Evolutionary conservation across 2,113 vertebrate species (phyloP).

Genomic region (Macroglossus sobrinus): DNA sequence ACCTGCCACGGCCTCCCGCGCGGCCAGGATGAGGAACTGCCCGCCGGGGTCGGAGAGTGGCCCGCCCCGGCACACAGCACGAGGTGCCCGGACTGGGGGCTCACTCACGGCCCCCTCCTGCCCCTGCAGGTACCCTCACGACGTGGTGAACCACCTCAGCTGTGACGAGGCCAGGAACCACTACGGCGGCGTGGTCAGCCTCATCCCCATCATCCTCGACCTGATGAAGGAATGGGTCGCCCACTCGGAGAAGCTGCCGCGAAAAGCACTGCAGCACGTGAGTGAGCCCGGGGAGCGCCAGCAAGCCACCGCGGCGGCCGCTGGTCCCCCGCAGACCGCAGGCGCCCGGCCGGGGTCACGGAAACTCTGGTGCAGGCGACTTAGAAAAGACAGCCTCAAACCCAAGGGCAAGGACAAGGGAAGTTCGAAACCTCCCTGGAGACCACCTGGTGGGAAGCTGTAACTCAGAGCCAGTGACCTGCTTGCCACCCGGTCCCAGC

Average conservation of each 20-base stretch:
- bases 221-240: conserved; percentile 77
- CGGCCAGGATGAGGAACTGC: neutral
- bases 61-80: neutral
- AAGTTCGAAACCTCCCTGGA: conserved; percentile 74
- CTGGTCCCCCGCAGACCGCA: neutral
- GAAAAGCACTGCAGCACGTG: conserved; percentile 48
- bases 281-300: conserved; percentile 46
- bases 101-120: neutral
- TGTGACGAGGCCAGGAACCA: conserved; percentile 84
- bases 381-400: conserved; percentile 6
- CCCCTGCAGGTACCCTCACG: conserved; percentile 83
- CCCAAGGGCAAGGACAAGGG: neutral
- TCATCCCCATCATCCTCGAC: conserved; percentile 84
- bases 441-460: conserved; percentile 74
- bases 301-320: neutral
- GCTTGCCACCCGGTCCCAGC: accelerated
- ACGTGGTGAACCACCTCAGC: conserved; percentile 86
- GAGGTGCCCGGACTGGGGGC: accelerated
- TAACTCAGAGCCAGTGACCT: neutral
- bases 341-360: neutral
- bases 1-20: neutral
- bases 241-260: conserved; percentile 76
- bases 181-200: conserved; percentile 87
- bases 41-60: accelerated
- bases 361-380: conserved; percentile 7